Evolutionary conservation across 2,888 invertebrate species (phyloP), one percentile per base, ranked within the genome.

Genomic region (Choreutis nemorana): DNA sequence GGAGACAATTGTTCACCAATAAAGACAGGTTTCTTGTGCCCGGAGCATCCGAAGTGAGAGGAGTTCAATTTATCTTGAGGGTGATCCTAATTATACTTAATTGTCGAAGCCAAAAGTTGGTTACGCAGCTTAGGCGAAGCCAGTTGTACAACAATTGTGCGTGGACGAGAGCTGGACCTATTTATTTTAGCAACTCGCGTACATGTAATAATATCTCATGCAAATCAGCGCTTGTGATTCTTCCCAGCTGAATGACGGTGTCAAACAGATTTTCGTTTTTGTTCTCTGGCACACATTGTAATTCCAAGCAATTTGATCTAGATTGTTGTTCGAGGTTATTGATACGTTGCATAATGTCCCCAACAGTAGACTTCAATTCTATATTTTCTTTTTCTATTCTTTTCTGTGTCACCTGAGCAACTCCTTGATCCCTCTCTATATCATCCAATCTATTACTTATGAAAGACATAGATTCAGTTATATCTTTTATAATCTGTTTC

Each of bases 81-180:
- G n/a, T 40, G 31, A 2, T 30, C 9, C 23, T 35, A 35, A 23
- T 42, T 43, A 18, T 23, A 42, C 1, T 16, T 32, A 3, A 30
- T 32, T 0, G 23, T 16, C 0, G 35, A 28, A 3, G 41, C 39
- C 6, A 42, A 23, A 4, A 42, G 23, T 4, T 23, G 11, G 18
- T 44, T 37, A 5, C 41, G 37, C 2, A 26, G 8, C 3, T 27
- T 31, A 1, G 34, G 32, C 2, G 30, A 27, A 6, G 28, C 28
- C 3, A 44, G 30, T 24, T 37, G 34, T 1, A 40, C 36, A 3
- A 41, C 15, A 3, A 42, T 37, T 1, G 40, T 36, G 4, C 42
- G 14, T 0, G 40, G 42, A 3, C 40, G 32, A 2, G 28, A 26
- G 8, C 25, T 31, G 1, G 23, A 24, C 0, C 13, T 20, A 10